A percentile compares a stretch with the other conserved stretches of the same genome.
Conservation (phyloP, 2,113 vertebrate species). For the Rhinichthys klamathensis region DNA sequence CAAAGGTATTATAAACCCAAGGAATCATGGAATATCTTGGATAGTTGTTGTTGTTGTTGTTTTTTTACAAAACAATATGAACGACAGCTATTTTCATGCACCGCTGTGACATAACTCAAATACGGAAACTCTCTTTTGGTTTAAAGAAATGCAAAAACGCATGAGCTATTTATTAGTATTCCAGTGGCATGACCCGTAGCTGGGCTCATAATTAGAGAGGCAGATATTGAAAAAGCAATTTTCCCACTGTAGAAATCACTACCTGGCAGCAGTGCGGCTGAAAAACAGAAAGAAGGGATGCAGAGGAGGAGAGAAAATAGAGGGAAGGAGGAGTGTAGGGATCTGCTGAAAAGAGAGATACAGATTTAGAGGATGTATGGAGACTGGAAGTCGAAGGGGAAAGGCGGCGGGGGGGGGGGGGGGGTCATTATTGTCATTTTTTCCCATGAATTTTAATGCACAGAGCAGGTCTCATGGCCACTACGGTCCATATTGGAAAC, state of each 20-base stretch:
- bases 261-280: slow-evolving; percentile 79
- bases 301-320: slow-evolving; percentile 42
- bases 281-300: slow-evolving; percentile 65
- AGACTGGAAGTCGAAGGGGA: slow-evolving; percentile 24
- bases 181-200: slow-evolving; percentile 75
- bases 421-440: slow-evolving; percentile 76
- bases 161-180: slow-evolving; percentile 76
- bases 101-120: slow-evolving; percentile 20
- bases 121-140: slow-evolving; percentile 59
- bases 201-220: slow-evolving; percentile 79
- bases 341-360: slow-evolving; percentile 62
- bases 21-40: background rate
- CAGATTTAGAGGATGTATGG: slow-evolving; percentile 48
- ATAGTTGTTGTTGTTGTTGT: too few species aligned
- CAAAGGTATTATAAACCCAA: background rate
- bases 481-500: slow-evolving; percentile 74
- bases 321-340: slow-evolving; percentile 32
- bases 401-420: slow-evolving; percentile 48
- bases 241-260: slow-evolving; percentile 81
- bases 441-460: slow-evolving; percentile 79
- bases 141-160: slow-evolving; percentile 58
- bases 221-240: slow-evolving; percentile 82
- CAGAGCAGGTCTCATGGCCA: slow-evolving; percentile 67
- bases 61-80: background rate
- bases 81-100: slow-evolving; percentile 7